These are phyloP conservation scores for Hypselothyrea guttata DNA, from an alignment of 2,888 invertebrate species.

Conservation along the genomic window DNA sequence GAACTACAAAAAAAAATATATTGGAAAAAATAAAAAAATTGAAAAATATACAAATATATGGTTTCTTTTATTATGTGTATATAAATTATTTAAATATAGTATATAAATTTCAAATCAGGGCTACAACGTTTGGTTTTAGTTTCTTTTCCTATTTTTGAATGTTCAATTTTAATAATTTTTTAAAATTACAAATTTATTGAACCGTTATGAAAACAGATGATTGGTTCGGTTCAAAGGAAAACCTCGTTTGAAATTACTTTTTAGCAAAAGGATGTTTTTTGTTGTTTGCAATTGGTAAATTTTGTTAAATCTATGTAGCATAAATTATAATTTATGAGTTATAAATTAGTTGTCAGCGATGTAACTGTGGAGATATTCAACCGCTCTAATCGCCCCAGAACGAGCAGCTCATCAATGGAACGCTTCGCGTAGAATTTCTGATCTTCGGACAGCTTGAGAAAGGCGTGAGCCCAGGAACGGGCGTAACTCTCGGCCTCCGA, in stretches of 20 bases:
- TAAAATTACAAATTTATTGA: too few species aligned
- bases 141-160: too few species aligned
- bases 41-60: constrained; percentile 51
- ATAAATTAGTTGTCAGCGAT: constrained; percentile 60
- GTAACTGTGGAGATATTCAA: constrained; percentile 62
- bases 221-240: too few species aligned
- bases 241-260: too few species aligned
- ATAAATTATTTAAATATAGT: too few species aligned
- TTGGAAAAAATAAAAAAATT: constrained; percentile 76
- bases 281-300: too few species aligned
- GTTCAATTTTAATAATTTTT: too few species aligned
- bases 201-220: too few species aligned
- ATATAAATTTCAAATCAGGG: too few species aligned
- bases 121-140: too few species aligned
- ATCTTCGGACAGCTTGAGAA: constrained; percentile 62
- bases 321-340: constrained; percentile 1
- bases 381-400: constrained; percentile 54
- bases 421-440: constrained; percentile 69
- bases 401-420: constrained; percentile 63
- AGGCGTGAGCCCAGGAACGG: constrained; percentile 63
- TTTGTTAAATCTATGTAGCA: too few species aligned
- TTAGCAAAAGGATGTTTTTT: too few species aligned
- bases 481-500: constrained; percentile 66
- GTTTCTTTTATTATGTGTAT: neutral
- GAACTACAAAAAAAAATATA: constrained; percentile 61